A percentile compares a stretch with the other conserved stretches of the same genome.
Evolutionary conservation across 2,797 vertebrate genomes (phyloP).

Genomic region (Sebastes wilsoni): DNA sequence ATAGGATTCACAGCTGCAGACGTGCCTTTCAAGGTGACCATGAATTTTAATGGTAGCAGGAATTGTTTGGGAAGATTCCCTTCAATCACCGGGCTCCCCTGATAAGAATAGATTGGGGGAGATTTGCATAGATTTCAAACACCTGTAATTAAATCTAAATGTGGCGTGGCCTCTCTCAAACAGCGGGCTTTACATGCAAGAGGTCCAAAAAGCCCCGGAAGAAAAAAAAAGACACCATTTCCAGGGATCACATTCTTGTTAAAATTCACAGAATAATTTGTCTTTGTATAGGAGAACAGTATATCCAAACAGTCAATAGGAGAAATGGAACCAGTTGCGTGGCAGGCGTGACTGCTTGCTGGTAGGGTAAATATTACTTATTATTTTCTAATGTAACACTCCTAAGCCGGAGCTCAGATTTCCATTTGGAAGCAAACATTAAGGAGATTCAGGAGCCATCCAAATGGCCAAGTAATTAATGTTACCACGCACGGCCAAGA

Average conservation of each 20-base stretch:
- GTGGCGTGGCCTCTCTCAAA: conserved; percentile 74
- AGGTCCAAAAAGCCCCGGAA: background rate
- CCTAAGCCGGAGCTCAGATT: conserved; percentile 92
- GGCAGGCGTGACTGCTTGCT: conserved; percentile 87
- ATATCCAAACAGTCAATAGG: conserved; percentile 91
- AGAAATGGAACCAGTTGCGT: conserved; percentile 85
- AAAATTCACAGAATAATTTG: conserved; percentile 88
- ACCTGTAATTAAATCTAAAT: conserved; percentile 84
- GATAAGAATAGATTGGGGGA: conserved; percentile 76
- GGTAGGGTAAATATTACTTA: conserved; percentile 96
- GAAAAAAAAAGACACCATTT: conserved; percentile 47
- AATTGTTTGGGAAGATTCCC: conserved; percentile 74
- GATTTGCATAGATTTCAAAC: conserved; percentile 82
- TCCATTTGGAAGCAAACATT: conserved; percentile 96
- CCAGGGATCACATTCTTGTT: conserved; percentile 81
- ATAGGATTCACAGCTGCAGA: conserved; percentile 65
- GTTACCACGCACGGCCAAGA: conserved; percentile 96
- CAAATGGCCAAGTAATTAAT: conserved; percentile 99
- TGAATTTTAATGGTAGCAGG: conserved; percentile 78
- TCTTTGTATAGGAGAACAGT: conserved; percentile 82
- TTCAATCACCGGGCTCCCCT: conserved; percentile 74
- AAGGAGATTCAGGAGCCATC: conserved; percentile 95
- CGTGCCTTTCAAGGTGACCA: conserved; percentile 80
- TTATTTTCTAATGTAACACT: conserved; percentile 91
- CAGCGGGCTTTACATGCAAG: conserved; percentile 50